Evolutionary conservation across 2,797 vertebrate genomes (phyloP).

Genomic region (Poeciliopsis turneri): DNA sequence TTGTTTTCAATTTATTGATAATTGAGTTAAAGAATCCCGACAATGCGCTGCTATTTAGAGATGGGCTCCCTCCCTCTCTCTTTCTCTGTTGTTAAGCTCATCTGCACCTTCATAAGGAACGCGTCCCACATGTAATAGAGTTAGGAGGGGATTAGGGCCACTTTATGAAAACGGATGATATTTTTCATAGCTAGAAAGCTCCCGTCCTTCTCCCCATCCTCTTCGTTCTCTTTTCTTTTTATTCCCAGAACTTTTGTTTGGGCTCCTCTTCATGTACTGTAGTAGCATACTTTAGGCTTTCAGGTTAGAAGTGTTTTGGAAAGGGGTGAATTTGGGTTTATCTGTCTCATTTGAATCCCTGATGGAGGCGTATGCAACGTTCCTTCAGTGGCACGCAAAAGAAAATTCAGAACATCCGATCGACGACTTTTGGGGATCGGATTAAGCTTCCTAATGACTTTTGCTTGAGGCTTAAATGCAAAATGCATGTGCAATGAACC

Average conservation of each 20-base stretch:
- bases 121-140: slow-evolving; percentile 63
- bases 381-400: background rate
- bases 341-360: slow-evolving; percentile 5
- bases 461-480: background rate
- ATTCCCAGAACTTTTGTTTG: slow-evolving; percentile 51
- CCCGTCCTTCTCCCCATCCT: background rate
- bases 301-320: slow-evolving; percentile 38
- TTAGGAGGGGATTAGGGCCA: slow-evolving; percentile 69
- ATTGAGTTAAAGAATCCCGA: slow-evolving; percentile 49
- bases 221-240: slow-evolving; percentile 11
- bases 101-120: slow-evolving; percentile 40
- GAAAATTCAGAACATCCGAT: background rate
- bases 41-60: slow-evolving; percentile 37
- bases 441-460: background rate
- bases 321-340: slow-evolving; percentile 10
- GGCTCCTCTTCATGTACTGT: slow-evolving; percentile 30
- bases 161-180: slow-evolving; percentile 46
- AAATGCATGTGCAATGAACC: background rate
- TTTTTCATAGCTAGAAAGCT: slow-evolving; percentile 66
- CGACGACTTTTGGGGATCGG: background rate
- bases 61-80: slow-evolving; percentile 28
- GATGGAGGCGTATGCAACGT: background rate
- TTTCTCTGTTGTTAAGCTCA: slow-evolving; percentile 55
- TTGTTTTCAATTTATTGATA: slow-evolving; percentile 69
- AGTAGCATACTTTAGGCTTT: slow-evolving; percentile 27